A percentile compares a stretch with the other conserved stretches of the same genome.
These are phyloP conservation scores for Augochlorella aurata DNA, from an alignment of 2,888 invertebrate species.

Conservation along the genomic window DNA sequence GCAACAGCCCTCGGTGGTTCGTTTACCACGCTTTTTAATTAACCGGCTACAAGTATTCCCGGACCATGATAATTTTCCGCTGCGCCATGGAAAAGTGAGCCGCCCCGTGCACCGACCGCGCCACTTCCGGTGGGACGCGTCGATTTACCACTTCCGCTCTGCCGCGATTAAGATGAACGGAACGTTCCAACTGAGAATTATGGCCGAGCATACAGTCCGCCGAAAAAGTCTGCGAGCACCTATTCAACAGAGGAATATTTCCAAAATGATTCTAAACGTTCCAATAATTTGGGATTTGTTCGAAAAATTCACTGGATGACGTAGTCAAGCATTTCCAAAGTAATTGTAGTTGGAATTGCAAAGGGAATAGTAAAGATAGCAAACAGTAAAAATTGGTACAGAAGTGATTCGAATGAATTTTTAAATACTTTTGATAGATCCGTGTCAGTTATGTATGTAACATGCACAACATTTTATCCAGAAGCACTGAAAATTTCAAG, in stretches of 20 bases:
- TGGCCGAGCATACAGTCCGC: not conserved
- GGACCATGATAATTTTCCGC: slow-evolving; percentile 56
- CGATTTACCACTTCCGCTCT: slow-evolving; percentile 41
- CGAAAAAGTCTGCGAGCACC: not conserved
- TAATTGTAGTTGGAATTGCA: too few relatives aligned
- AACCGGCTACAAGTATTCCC: slow-evolving; percentile 59
- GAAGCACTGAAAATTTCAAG: too few relatives aligned
- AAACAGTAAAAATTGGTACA: too few relatives aligned
- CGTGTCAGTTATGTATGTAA: too few relatives aligned
- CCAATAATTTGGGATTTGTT: too few relatives aligned
- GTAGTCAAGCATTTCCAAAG: too few relatives aligned
- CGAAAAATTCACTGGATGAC: too few relatives aligned
- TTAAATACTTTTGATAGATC: too few relatives aligned
- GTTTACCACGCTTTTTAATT: slow-evolving; percentile 66
- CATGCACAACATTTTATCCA: too few relatives aligned
- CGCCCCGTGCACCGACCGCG: slow-evolving; percentile 28
- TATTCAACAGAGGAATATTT: not conserved
- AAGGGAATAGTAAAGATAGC: too few relatives aligned
- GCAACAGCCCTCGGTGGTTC: slow-evolving; percentile 40
- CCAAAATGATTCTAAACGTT: not conserved
- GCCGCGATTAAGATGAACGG: slow-evolving; percentile 14
- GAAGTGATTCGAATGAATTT: too few relatives aligned
- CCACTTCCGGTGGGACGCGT: slow-evolving; percentile 24
- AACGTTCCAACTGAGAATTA: not conserved
- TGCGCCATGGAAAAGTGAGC: slow-evolving; percentile 42